Percentiles rank a stretch among this genome's conserved stretches.
Evolutionary conservation across 2,888 invertebrate species (phyloP).

Genomic region (Ectemnius lituratus): DNA sequence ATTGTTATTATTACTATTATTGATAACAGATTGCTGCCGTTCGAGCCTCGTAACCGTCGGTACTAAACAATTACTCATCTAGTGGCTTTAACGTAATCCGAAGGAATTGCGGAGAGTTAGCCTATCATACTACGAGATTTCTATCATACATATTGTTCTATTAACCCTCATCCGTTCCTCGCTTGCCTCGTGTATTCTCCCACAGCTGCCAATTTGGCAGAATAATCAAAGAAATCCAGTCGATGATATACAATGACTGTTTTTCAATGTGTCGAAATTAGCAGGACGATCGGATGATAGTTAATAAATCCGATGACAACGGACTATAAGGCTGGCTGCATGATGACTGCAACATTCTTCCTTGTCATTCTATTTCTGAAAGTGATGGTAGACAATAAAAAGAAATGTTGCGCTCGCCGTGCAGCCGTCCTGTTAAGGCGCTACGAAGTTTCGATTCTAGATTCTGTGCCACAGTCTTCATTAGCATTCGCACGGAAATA

Average conservation of each 20-base stretch:
- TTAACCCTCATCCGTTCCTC: slow-evolving; percentile 33
- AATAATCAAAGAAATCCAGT: too few relatives aligned
- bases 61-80: slow-evolving; percentile 37
- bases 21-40: slow-evolving; percentile 3
- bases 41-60: background rate
- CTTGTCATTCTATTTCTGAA: too few relatives aligned
- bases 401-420: background rate
- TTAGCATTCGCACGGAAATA: slow-evolving; percentile 15
- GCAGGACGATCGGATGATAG: too few relatives aligned
- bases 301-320: background rate
- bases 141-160: slow-evolving; percentile 52
- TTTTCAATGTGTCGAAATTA: background rate
- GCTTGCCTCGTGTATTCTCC: slow-evolving; percentile 40
- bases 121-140: slow-evolving; percentile 51
- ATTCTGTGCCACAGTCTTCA: background rate
- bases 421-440: too few relatives aligned
- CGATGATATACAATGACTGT: too few relatives aligned
- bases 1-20: background rate
- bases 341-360: too few relatives aligned
- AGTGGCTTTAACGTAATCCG: slow-evolving; percentile 52
- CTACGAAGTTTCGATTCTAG: too few relatives aligned
- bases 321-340: too few relatives aligned
- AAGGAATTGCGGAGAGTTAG: slow-evolving; percentile 44
- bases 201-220: slow-evolving; percentile 4
- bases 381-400: too few relatives aligned